Evolutionary conservation across 1,140 invertebrate species (phyloP).

Genomic region (Leptinotarsa undecemlineata): DNA sequence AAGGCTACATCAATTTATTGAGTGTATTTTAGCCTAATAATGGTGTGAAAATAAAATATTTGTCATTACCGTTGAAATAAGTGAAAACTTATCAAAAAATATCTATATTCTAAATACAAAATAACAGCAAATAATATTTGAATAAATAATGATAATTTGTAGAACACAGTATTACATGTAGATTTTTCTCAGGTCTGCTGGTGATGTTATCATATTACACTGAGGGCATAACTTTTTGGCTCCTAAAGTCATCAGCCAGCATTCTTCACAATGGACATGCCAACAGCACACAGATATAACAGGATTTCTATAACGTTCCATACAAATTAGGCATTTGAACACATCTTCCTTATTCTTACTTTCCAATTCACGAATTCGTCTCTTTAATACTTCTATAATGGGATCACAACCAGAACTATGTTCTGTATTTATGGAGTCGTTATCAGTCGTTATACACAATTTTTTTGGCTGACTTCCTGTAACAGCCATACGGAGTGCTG

Average conservation of each 20-base stretch:
- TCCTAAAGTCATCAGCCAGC: constrained; percentile 88
- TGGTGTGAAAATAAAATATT: too few species aligned
- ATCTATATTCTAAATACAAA: too few species aligned
- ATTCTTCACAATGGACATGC: constrained; percentile 94
- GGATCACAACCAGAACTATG: constrained; percentile 56
- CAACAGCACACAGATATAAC: constrained; percentile 94
- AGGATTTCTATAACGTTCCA: constrained; percentile 84
- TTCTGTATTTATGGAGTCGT: constrained; percentile 41
- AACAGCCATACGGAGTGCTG: constrained; percentile 65
- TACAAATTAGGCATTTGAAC: constrained; percentile 85
- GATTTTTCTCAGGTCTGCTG: constrained; percentile 83
- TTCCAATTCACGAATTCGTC: constrained; percentile 72
- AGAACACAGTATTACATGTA: constrained; percentile 70
- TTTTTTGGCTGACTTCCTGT: constrained; percentile 51
- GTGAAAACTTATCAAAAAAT: too few species aligned
- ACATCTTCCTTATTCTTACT: constrained; percentile 58
- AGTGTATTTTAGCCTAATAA: too few species aligned
- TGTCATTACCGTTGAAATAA: too few species aligned
- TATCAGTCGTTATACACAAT: constrained; percentile 17
- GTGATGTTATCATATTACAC: constrained; percentile 91
- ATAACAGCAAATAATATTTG: too few species aligned
- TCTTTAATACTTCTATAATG: constrained; percentile 75
- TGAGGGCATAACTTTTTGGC: constrained; percentile 93
- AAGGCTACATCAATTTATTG: too few species aligned
- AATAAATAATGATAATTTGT: too few species aligned